These are phyloP conservation scores for Hydraecia micacea DNA, from an alignment of 2,888 invertebrate species.

Conservation along the genomic window DNA sequence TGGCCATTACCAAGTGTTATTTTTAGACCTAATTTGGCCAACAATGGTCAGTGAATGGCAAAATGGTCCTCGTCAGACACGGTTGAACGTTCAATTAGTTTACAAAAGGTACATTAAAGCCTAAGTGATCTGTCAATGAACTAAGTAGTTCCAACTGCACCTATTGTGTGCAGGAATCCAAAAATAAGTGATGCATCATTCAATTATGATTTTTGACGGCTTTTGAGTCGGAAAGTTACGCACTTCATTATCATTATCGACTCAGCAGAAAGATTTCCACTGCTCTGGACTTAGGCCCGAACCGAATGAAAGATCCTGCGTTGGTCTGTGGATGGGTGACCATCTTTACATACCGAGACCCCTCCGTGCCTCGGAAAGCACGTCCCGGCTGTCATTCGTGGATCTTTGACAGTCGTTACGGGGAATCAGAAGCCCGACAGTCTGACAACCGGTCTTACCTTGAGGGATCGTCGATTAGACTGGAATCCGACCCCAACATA, in stretches of 20 bases:
- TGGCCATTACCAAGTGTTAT: slow-evolving; percentile 21
- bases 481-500: no score
- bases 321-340: no score
- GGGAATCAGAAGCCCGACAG: no score
- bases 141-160: slow-evolving; percentile 16
- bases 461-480: no score
- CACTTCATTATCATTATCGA: not conserved
- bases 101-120: slow-evolving; percentile 44
- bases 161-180: slow-evolving; percentile 8
- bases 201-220: not conserved
- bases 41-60: slow-evolving; percentile 44
- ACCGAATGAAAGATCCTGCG: no score
- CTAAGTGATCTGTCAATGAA: slow-evolving; percentile 39
- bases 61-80: slow-evolving; percentile 38
- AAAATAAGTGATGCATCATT: slow-evolving; percentile 23
- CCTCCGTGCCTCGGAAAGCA: no score
- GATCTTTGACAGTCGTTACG: no score
- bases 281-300: not conserved
- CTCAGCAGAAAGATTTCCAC: not conserved
- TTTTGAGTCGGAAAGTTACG: not conserved
- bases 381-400: no score
- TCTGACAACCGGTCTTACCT: no score
- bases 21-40: slow-evolving; percentile 39
- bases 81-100: slow-evolving; percentile 46
- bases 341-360: no score